A percentile compares a stretch with the other conserved stretches of the same genome.
Evolutionary conservation across 2,888 invertebrate genomes (phyloP).

Genomic region (Branchipolynoe longqiensis): DNA sequence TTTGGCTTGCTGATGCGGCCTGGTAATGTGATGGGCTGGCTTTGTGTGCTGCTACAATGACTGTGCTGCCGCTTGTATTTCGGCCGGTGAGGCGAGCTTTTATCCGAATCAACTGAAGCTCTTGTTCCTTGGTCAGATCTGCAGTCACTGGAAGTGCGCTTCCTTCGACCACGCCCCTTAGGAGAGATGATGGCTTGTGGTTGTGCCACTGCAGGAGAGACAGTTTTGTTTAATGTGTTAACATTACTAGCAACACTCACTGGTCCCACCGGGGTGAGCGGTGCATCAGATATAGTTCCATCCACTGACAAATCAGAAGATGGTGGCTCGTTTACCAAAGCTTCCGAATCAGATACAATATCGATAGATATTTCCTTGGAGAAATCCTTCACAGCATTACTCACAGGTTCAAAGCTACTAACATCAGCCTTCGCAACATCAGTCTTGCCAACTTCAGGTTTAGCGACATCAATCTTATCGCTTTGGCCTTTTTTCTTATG

Average conservation of each 20-base stretch:
- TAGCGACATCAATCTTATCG: slow-evolving; percentile 28
- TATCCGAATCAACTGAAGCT: slow-evolving; percentile 50
- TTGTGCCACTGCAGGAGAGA: slow-evolving; percentile 77
- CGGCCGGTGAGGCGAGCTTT: slow-evolving; percentile 60
- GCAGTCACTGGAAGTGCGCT: slow-evolving; percentile 72
- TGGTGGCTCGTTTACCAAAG: neutral
- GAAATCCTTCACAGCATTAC: slow-evolving; percentile 4
- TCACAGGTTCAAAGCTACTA: neutral
- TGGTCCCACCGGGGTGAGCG: neutral
- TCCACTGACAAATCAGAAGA: neutral
- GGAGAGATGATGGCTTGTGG: slow-evolving; percentile 29
- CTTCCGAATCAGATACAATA: slow-evolving; percentile 10
- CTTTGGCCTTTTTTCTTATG: slow-evolving; percentile 71
- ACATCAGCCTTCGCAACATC: slow-evolving; percentile 26
- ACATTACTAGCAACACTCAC: neutral
- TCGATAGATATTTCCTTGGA: slow-evolving; percentile 50
- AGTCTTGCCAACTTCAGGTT: neutral
- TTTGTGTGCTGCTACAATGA: slow-evolving; percentile 50
- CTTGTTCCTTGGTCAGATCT: slow-evolving; percentile 9
- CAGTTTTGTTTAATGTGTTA: slow-evolving; percentile 50
- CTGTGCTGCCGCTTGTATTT: slow-evolving; percentile 49
- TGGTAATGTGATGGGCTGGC: neutral
- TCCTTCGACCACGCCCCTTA: slow-evolving; percentile 68
- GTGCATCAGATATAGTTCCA: neutral
- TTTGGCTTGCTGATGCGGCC: neutral